Base-by-base conservation (phyloP, 2,113 vertebrate species). In the Myrmecophaga tridactyla region DNA sequence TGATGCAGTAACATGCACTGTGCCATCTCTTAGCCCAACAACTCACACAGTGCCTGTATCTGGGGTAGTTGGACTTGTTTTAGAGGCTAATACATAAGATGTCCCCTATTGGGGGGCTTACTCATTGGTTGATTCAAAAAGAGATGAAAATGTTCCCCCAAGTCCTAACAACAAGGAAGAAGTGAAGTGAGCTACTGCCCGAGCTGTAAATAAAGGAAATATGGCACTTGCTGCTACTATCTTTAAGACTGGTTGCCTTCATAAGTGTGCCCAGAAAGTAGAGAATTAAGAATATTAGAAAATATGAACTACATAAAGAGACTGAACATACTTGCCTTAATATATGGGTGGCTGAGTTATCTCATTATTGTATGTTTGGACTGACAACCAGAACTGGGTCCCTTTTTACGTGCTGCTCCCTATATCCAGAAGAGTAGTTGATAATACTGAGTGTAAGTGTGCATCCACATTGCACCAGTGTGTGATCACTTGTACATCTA, bases 401-500 rank as follows among this genome's bases (percentile, higher is more conserved):
- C 9, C 4, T 13, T 77, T 81, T 46, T 25, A 41, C 63, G 14
- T 77, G 25, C 15, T 65, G 1, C 1, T 53, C 7, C 27, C 34
- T n/a, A 73, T 10, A 23, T 65, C 60, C 11, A 80, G 18, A 46
- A 18, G 4, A 25, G 18, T 8, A 86, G 53, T 39, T 86, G 6
- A 82, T 36, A 65, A 43, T 7, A 13, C 6, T 10, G 4, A 36
- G 0, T 78, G 29, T 17, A 3, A 34, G 6, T 48, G 12, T 46
- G 2, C 34, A 3, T 58, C 3, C 9, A 3, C 36, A 39, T n/a
- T 14, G 1, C 23, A 29, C 34, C 31, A 6, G 1, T 25, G 0
- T 41, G 5, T 89, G 15, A 94, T 15, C 25, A 48, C 11, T 4
- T 36, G 4, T 60, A 8, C 63, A 56, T 1, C 31, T 62, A 8